Conservation (phyloP, 2,797 vertebrate genomes). For the Enteromius afrohamiltoni region DNA sequence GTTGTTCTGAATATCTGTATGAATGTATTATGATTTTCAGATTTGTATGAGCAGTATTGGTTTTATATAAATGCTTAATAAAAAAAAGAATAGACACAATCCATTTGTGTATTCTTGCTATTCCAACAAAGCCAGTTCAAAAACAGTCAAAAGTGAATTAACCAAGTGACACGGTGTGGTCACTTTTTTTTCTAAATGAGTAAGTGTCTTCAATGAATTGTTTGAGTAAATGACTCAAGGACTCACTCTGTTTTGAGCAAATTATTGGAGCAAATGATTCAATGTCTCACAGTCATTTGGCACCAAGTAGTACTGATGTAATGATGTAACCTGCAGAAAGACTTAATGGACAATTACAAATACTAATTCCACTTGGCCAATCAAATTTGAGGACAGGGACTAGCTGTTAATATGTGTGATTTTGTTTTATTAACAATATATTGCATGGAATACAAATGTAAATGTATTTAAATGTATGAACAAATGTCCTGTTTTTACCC, state of each 20-base stretch:
- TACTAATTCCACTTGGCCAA: not conserved
- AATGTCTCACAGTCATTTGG: not conserved
- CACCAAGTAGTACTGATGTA: not conserved
- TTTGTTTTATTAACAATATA: not conserved
- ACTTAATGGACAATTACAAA: not conserved
- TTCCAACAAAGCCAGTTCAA: not conserved
- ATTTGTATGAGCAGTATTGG: not conserved
- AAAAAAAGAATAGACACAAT: not conserved
- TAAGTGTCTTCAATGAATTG: not conserved
- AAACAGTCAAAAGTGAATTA: not conserved
- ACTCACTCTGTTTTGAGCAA: not conserved
- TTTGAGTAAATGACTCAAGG: slow-evolving; percentile 2
- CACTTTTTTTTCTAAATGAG: not conserved
- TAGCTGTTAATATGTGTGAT: not conserved
- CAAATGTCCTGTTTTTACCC: not conserved
- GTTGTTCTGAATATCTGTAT: not conserved
- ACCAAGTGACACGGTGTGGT: not conserved
- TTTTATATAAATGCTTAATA: not conserved
- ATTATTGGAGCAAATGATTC: not conserved
- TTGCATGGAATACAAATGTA: not conserved
- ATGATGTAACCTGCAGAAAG: not conserved
- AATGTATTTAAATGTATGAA: not conserved
- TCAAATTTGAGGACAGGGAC: not conserved
- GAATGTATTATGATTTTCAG: not conserved
- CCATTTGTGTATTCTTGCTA: not conserved